Evolutionary conservation across 2,797 vertebrate genomes (phyloP).

Genomic region (Chelon labrosus): DNA sequence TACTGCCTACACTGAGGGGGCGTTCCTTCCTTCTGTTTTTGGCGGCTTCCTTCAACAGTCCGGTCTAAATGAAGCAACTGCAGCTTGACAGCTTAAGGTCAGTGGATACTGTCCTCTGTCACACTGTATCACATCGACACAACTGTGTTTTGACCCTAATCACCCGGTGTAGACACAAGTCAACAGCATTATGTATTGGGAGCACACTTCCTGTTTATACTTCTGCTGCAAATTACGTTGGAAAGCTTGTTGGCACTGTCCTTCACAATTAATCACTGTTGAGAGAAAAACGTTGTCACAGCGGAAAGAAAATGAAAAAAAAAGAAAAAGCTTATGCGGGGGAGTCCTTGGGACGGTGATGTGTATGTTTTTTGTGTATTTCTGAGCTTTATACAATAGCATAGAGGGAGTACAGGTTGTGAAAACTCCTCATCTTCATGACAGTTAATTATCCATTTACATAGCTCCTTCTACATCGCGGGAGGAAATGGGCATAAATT

Average conservation of each 20-base stretch:
- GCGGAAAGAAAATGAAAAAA: constrained; percentile 3
- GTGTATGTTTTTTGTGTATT: constrained; percentile 39
- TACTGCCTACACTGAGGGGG: not conserved
- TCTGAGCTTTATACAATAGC: constrained; percentile 35
- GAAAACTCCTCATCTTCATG: constrained; percentile 53
- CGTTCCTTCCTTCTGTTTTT: not conserved
- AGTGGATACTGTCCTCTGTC: constrained; percentile 59
- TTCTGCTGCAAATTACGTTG: constrained; percentile 55
- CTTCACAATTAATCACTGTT: constrained; percentile 64
- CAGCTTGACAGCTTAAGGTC: constrained; percentile 52
- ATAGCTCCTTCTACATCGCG: constrained; percentile 40
- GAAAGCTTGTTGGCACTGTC: constrained; percentile 72
- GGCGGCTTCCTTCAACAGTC: constrained; percentile 12
- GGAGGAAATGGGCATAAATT: constrained; percentile 55
- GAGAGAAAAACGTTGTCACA: constrained; percentile 56
- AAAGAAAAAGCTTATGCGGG: constrained; percentile 1
- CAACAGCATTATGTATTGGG: constrained; percentile 35
- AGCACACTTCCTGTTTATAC: constrained; percentile 70
- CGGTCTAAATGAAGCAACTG: constrained; percentile 43
- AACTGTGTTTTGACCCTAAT: constrained; percentile 19
- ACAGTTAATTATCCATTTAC: constrained; percentile 65
- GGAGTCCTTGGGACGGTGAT: constrained; percentile 9
- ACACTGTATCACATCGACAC: constrained; percentile 41
- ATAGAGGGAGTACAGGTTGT: constrained; percentile 13
- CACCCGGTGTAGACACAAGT: constrained; percentile 8